Evolutionary conservation across 2,888 invertebrate species (phyloP), one percentile per base, ranked within the genome.

Genomic region (Aleiodes alternator): DNA sequence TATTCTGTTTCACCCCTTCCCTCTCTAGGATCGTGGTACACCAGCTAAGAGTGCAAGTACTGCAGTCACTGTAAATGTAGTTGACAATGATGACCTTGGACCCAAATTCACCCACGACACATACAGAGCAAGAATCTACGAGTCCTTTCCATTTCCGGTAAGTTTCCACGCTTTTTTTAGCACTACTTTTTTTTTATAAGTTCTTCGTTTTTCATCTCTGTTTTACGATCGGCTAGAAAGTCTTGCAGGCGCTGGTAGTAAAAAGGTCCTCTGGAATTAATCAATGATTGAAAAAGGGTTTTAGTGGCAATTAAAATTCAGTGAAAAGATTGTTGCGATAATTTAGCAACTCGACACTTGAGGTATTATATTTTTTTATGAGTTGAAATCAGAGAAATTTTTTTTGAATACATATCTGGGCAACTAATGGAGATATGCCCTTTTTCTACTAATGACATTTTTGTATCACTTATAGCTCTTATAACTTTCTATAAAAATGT

Each of bases 61-160:
- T 0, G 94, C 94, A 0, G 91, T 97, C 4, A 92, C 91, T 72
- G 92, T 97, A 64, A 90, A 92, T 48, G 94, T 97, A 0, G 91
- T 92, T 75, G 96, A 96, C 87, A 95, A 94, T 78, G 96, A 96
- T 82, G 96, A 96, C 89, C 90, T 96, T 69, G 94, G 94, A 55
- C 96, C 96, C 0, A 94, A 94, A 86, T 97, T 97, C 85, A 95
- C 96, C 0, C 92, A 93, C 77, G 95, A 95, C 11, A 92, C 95
- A 31, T 97, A 97, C 89, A 92, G 92, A 76, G 95, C 95, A 0
- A 94, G 93, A 87, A 94, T 97, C 78, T 93, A 94, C n/a, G 97
- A 97, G 86, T 95, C 95, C 87, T 95, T 94, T 87, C 96, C 96
- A 0, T 90, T 96, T 83, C 93, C 94, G 84, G 96, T 96, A 90